Base-by-base conservation (phyloP, 2,113 vertebrate genomes). In the Penelope pileata region DNA sequence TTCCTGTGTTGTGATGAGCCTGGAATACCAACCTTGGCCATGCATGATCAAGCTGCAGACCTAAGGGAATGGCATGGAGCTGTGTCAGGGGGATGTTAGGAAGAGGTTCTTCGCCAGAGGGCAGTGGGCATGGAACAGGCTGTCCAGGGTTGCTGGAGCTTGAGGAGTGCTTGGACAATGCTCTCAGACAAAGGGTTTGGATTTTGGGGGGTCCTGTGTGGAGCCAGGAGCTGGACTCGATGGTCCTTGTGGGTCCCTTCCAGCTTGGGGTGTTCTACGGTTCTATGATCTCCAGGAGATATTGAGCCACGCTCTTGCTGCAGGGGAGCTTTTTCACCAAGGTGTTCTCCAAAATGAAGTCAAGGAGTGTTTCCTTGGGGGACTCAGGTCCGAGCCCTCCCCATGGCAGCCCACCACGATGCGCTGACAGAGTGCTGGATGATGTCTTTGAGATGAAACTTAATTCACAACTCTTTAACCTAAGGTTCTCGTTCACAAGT, bases 391-490 rank as follows among this genome's bases (percentile, higher is more conserved):
- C 22, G 14, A 38, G 34, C 51, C 27, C 51, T 81, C 79, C 63
- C 1, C 3, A 67, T 80, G 77, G 40, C 15, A 50, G 72, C 10
- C 2, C 0, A 0, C 63, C 0, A 0, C 43, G 32, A 24, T 22
- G 10, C 27, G 10, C 38, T 18, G 53, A 73, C 81, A 68, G 42
- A 77, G 59, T 64, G 77, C 83, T 51, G 23, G 67, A 66, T 77
- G 75, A 77, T 94, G 59, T 96, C 91, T 48, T 59, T 3, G 26
- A 92, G 83, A 93, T 89, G 74, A 63, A 95, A 91, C 67, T 91
- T 88, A 95, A 96, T 95, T 97, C 94, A 86, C 93, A 95, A 92
- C 80, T 93, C 91, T 38, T 93, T 92, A 96, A 85, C 88, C 88
- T 56, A 14, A 54, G 9, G 89, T 72, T 96, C 88, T 47, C 8